A percentile compares a stretch with the other conserved stretches of the same genome.
Conservation (phyloP, 2,888 invertebrate species). For the Tanypteryx hageni region DNA sequence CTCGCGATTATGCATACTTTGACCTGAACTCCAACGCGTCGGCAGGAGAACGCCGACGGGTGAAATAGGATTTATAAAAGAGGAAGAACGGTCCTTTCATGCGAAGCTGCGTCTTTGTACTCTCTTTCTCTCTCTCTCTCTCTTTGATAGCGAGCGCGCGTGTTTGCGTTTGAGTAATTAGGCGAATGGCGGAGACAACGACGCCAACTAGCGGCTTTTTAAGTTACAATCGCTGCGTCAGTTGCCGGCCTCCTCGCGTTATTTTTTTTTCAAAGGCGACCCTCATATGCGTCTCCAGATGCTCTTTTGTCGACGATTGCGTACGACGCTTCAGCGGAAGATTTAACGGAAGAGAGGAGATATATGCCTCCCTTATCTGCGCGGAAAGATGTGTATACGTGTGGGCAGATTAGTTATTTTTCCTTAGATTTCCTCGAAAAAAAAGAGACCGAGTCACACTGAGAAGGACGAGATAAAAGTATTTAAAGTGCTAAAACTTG, state of each 20-base stretch:
- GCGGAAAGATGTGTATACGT: slow-evolving; percentile 29
- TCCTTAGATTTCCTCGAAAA: not conserved
- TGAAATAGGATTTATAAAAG: not conserved
- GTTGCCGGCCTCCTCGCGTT: not conserved
- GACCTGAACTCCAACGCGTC: not conserved
- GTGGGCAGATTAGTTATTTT: slow-evolving; percentile 30
- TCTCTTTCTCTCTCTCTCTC: not conserved
- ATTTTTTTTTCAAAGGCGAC: not conserved
- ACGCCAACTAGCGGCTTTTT: not conserved
- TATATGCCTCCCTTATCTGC: slow-evolving; percentile 37
- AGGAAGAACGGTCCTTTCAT: not conserved
- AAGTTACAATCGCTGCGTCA: slow-evolving; percentile 13
- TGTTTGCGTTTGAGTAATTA: slow-evolving; percentile 53
- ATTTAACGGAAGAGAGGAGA: slow-evolving; percentile 14
- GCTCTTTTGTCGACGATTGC: slow-evolving; percentile 16
- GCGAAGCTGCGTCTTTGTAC: not conserved
- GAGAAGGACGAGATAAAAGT: not conserved
- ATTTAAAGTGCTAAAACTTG: no score
- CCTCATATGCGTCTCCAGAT: slow-evolving; percentile 27
- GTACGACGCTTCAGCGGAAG: slow-evolving; percentile 37
- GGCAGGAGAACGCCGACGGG: not conserved
- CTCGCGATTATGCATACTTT: not conserved
- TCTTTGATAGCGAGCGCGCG: slow-evolving; percentile 33
- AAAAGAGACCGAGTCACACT: not conserved
- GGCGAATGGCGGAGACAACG: slow-evolving; percentile 44